These are phyloP conservation scores for Lipotes vexillifer DNA, from an alignment of 2,113 vertebrate species.

Conservation along the genomic window DNA sequence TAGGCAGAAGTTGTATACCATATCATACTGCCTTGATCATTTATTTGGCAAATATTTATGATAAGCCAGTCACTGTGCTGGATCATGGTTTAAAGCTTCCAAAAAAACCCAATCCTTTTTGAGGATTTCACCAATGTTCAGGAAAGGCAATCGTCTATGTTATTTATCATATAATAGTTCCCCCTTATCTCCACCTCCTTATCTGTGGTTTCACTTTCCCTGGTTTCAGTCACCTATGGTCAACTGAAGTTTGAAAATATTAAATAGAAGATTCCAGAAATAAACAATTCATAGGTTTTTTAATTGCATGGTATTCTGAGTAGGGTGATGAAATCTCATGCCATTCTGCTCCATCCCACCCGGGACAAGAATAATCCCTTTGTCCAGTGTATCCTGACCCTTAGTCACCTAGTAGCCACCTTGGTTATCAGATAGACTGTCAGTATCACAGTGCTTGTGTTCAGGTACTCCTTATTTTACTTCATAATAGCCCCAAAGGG, in stretches of 20 bases:
- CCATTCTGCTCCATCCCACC: background rate
- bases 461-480: background rate
- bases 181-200: no score
- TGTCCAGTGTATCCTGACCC: background rate
- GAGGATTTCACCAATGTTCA: background rate
- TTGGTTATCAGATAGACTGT: background rate
- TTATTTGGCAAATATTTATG: background rate
- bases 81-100: background rate
- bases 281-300: background rate
- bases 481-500: background rate
- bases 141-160: background rate
- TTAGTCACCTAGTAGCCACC: background rate
- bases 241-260: background rate
- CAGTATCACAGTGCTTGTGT: background rate
- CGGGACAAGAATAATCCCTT: background rate
- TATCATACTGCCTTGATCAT: background rate
- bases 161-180: background rate
- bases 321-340: background rate
- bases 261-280: background rate
- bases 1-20: background rate
- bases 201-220: background rate
- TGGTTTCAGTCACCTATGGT: background rate
- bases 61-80: background rate
- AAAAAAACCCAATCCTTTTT: background rate
- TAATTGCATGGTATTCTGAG: background rate